These are phyloP conservation scores for Microcebus murinus DNA, from an alignment of 2,113 vertebrate species.

Conservation along the genomic window DNA sequence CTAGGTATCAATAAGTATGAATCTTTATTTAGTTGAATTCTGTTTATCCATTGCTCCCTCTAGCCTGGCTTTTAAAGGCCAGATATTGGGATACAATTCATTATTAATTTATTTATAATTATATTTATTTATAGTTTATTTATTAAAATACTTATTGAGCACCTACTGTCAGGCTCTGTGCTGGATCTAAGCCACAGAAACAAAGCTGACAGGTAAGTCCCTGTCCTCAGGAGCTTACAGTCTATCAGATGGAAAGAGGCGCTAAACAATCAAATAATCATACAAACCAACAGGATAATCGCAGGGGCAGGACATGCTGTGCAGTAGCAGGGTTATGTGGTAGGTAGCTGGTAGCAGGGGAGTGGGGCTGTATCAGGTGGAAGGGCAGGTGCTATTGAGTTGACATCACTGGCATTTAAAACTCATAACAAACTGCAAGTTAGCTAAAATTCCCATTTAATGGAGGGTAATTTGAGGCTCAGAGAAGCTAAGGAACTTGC, in stretches of 20 bases:
- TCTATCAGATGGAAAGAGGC: neutral
- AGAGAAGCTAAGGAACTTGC: neutral
- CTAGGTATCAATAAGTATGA: neutral
- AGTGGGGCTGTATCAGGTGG: neutral
- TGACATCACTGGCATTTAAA: neutral
- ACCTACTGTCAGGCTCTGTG: neutral
- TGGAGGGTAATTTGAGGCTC: neutral
- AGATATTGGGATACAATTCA: neutral
- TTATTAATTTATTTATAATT: slow-evolving; percentile 5
- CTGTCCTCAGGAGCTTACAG: neutral
- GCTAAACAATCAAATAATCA: neutral
- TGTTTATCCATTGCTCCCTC: neutral
- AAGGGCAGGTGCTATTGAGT: neutral
- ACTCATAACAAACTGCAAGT: neutral
- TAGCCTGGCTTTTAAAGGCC: slow-evolving; percentile 6
- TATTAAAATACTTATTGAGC: neutral
- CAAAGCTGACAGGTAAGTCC: neutral
- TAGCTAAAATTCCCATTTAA: neutral
- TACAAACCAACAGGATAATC: neutral
- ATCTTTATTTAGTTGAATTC: neutral
- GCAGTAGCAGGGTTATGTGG: neutral
- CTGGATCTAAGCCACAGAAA: neutral
- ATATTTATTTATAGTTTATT: slow-evolving; percentile 23
- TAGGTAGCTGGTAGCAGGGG: neutral
- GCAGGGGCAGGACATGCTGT: fast-evolving